A percentile compares a stretch with the other conserved stretches of the same genome.
Conservation (phyloP, 2,797 vertebrate species). For the Anas acuta region DNA sequence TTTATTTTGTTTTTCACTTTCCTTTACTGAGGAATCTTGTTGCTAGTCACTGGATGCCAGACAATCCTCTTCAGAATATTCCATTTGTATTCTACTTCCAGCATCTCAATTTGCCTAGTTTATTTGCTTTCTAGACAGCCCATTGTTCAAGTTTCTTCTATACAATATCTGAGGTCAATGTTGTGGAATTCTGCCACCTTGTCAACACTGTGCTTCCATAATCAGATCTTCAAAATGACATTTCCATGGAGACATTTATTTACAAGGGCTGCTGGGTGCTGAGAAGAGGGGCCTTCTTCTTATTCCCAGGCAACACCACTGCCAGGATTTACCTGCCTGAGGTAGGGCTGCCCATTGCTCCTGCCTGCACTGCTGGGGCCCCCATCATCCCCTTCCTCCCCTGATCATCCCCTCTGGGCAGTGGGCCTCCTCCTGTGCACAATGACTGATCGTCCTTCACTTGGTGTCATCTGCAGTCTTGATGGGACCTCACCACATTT, state of each 20-base stretch:
- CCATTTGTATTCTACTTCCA: background rate
- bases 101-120: background rate
- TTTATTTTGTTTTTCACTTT: background rate
- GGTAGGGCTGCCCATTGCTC: background rate
- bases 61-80: background rate
- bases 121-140: background rate
- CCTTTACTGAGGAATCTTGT: background rate
- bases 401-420: background rate
- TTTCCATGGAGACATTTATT: background rate
- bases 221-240: background rate
- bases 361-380: background rate
- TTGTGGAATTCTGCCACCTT: background rate
- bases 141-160: background rate
- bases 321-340: background rate
- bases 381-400: background rate
- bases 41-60: background rate
- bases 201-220: background rate
- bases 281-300: background rate
- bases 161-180: accelerated
- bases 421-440: background rate
- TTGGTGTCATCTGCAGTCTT: background rate
- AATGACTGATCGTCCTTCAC: background rate
- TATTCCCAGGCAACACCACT: background rate
- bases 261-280: background rate
- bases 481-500: background rate